A percentile compares a stretch with the other conserved stretches of the same genome.
Conservation (phyloP, 2,113 vertebrate species). For the Chamaea fasciata region DNA sequence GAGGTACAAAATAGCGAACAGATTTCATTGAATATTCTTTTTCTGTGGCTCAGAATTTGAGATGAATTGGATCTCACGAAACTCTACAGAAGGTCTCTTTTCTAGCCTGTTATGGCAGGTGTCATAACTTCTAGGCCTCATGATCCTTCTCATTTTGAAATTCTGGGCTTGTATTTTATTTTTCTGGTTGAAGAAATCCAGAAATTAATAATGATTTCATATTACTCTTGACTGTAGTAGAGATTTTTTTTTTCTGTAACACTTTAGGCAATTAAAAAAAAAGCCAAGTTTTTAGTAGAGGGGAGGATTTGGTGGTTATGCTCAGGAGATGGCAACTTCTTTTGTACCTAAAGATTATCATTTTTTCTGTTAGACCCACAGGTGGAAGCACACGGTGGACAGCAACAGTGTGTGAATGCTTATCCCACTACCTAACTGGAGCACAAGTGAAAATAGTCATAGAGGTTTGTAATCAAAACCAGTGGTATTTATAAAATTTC, state of each 20-base stretch:
- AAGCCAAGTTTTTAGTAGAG: background rate
- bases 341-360: background rate
- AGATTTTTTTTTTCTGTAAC: background rate
- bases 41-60: background rate
- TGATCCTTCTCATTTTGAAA: background rate
- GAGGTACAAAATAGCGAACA: background rate
- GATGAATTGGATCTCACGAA: rapidly evolving
- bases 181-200: background rate
- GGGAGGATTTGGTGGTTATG: background rate
- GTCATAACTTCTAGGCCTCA: background rate
- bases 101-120: background rate
- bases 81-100: background rate
- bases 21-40: background rate
- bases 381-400: slow-evolving; percentile 87
- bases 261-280: background rate
- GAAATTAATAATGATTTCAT: background rate
- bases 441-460: slow-evolving; percentile 75
- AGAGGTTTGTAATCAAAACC: slow-evolving; percentile 72
- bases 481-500: background rate
- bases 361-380: slow-evolving; percentile 78
- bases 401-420: slow-evolving; percentile 85
- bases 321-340: background rate
- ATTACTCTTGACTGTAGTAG: background rate
- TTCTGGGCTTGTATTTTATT: background rate
- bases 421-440: slow-evolving; percentile 78